These are phyloP conservation scores for Oscarella lobularis DNA, from an alignment of 37 sponge, comb jelly and placozoan genomes.

Conservation along the genomic window DNA sequence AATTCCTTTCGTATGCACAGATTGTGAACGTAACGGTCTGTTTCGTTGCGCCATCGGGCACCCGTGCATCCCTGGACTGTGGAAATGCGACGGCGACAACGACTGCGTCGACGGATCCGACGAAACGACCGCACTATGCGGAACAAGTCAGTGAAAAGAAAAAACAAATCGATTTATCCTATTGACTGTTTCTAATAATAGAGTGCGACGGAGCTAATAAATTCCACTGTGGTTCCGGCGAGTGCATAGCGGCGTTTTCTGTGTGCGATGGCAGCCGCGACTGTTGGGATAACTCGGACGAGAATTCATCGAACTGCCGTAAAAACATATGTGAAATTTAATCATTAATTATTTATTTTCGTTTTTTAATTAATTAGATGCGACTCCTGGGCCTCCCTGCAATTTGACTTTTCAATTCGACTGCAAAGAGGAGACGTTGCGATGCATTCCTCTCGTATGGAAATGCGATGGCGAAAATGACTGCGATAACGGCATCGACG, in stretches of 20 bases:
- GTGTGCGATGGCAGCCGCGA: not conserved
- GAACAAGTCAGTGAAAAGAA: too few relatives aligned
- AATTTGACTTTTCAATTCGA: not conserved
- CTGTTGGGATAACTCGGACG: not conserved
- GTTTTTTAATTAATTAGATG: not conserved
- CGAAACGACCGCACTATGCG: not conserved
- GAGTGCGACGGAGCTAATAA: not conserved
- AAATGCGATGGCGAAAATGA: not conserved
- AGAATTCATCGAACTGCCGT: not conserved
- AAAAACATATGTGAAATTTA: not conserved
- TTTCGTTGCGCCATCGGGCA: constrained; percentile 1
- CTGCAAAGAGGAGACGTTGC: not conserved
- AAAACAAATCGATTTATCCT: not conserved
- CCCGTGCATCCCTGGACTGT: not conserved
- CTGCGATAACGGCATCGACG: not conserved
- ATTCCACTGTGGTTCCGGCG: constrained; percentile 1
- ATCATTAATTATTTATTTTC: not conserved
- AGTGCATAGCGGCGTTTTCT: not conserved
- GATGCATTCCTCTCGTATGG: not conserved
- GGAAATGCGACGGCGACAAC: not conserved
- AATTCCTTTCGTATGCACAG: not conserved
- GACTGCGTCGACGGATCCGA: not conserved
- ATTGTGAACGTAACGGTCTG: not conserved
- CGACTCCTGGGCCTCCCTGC: not conserved
- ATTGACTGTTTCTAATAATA: not conserved